Evolutionary conservation across 2,797 vertebrate genomes (phyloP), one percentile per base, ranked within the genome.

Genomic region (Cossypha dichroa): DNA sequence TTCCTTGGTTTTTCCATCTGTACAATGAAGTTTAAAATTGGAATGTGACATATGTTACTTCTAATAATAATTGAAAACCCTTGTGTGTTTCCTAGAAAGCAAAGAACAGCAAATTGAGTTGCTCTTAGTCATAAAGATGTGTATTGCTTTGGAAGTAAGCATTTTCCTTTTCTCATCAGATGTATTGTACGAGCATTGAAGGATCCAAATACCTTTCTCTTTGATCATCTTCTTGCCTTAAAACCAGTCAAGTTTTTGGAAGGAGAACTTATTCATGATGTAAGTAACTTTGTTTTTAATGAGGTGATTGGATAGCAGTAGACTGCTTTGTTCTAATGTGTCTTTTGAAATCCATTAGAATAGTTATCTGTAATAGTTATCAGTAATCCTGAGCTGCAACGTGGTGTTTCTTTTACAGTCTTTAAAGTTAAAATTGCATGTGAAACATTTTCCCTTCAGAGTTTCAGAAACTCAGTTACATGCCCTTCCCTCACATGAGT

Each of bases 191-290:
- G 99, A 94, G 99, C 99, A 54, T 83, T 99, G 92, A 99, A 99
- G 97, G 99, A 99, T 95, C 98, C 99, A 90, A 99, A 98, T 98
- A 99, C 99, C 69, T 99, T 99, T 97, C 98, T 99, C 73, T 99
- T 99, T 88, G 99, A 99, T 97, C 99, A 99, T 97, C 98, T 99
- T 94, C 98, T 99, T 97, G 98, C 99, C 95, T 98, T 99, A 97
- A 99, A 99, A 97, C 99, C 99, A 36, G 99, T 99, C 62, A 99
- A 99, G 96, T 99, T 99, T 98, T 98, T 99, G 96, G 99, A 99
- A 97, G 99, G 99, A 95, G 99, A 99, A 94, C 99, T 99, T 96
- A 99, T 99, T 95, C 99, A 99, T 93, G 99, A 99, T 81, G 99
- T 99, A 97, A 99, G 99, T 99, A 84, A 67, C 84, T 80, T 84